Percentiles rank a stretch among this genome's conserved stretches.
Conservation (phyloP, 1,140 invertebrate species). For the Linepithema humile region DNA sequence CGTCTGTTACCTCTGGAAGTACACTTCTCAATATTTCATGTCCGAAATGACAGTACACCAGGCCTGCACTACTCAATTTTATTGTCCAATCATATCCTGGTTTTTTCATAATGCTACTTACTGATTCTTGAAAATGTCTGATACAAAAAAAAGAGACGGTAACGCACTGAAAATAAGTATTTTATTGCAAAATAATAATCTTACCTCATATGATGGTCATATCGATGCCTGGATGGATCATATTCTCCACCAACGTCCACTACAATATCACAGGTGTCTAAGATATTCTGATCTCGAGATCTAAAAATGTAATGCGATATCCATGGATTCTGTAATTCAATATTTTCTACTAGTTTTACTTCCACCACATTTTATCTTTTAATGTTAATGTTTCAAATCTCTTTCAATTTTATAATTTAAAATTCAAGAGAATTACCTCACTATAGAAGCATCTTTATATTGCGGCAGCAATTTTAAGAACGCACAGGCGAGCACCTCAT, state of each 20-base stretch:
- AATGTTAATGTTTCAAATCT: background rate
- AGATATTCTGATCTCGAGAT: conserved; percentile 87
- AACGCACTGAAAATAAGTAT: background rate
- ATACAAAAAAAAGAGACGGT: conserved; percentile 71
- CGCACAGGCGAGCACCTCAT: conserved; percentile 97
- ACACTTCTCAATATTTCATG: conserved; percentile 89
- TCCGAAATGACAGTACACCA: conserved; percentile 97
- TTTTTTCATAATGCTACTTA: conserved; percentile 85
- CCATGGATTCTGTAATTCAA: conserved; percentile 8
- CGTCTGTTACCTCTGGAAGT: conserved; percentile 82
- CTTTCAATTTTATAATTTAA: background rate
- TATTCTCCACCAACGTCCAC: conserved; percentile 98
- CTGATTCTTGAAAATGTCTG: conserved; percentile 89
- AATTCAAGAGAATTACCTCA: conserved; percentile 86
- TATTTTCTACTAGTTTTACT: background rate
- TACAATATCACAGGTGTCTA: conserved; percentile 96
- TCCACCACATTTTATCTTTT: background rate
- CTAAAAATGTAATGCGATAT: conserved; percentile 66
- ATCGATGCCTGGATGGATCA: conserved; percentile 90
- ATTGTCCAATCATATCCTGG: conserved; percentile 86
- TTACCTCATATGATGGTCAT: conserved; percentile 97
- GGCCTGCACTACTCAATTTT: conserved; percentile 96
- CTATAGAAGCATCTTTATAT: conserved; percentile 93
- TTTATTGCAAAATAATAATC: background rate
- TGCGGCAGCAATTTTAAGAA: conserved; percentile 93